phyloP scores from a whole-genome alignment of 1,140 invertebrate species.

The Archivesica marissinica region DNA sequence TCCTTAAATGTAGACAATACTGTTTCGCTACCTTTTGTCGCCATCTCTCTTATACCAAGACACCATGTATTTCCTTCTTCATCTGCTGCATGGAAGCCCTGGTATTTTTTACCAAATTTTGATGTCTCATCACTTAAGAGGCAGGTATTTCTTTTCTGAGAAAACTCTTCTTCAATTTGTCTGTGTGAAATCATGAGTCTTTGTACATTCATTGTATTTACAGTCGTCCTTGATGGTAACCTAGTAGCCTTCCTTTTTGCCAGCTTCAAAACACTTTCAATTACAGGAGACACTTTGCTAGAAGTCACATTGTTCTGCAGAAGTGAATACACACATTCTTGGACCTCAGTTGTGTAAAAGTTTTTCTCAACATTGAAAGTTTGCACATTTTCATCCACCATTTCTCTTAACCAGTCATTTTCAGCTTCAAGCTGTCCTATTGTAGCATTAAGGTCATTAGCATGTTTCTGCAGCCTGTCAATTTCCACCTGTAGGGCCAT shows the following conservation, averaged over 20 bases:
- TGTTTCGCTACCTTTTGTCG: slow-evolving; percentile 15
- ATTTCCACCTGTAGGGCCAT: no score
- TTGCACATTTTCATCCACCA: no score
- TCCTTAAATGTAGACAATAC: no score
- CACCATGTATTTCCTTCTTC: slow-evolving; percentile 26
- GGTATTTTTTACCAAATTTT: slow-evolving; percentile 49
- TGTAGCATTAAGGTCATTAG: no score
- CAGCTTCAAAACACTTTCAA: slow-evolving; percentile 27
- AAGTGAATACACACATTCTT: slow-evolving; percentile 39
- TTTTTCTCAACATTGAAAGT: slow-evolving; percentile 9
- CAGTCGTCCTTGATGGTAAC: slow-evolving; percentile 34
- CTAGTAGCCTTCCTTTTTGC: slow-evolving; percentile 14
- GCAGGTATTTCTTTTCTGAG: slow-evolving; percentile 43
- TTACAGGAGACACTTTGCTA: slow-evolving; percentile 34
- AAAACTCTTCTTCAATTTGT: slow-evolving; percentile 43
- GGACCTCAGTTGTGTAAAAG: slow-evolving; percentile 28
- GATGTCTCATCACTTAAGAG: slow-evolving; percentile 52
- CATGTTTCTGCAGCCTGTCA: no score
- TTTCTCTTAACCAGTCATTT: no score
- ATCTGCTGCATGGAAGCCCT: slow-evolving; percentile 58
- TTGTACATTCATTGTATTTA: slow-evolving; percentile 47
- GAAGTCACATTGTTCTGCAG: slow-evolving; percentile 25
- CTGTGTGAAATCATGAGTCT: slow-evolving; percentile 16
- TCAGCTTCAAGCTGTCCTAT: no score
- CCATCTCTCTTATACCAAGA: slow-evolving; percentile 40